These are phyloP conservation scores for Osedax fenrisi DNA, from an alignment of 2,888 invertebrate genomes.

Conservation along the genomic window DNA sequence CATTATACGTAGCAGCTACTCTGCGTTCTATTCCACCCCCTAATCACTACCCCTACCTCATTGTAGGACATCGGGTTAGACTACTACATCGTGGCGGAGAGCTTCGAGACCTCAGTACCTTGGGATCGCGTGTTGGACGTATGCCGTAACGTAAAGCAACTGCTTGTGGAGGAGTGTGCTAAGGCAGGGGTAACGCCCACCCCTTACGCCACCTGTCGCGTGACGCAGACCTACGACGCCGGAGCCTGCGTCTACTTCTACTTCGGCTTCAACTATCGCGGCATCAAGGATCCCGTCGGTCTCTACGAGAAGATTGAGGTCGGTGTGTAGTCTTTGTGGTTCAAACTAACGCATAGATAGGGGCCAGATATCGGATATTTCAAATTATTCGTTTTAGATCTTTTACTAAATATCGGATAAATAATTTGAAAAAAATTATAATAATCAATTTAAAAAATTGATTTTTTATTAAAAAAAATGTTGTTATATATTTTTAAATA, in stretches of 20 bases:
- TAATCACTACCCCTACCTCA: neutral
- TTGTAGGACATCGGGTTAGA: slow-evolving; percentile 75
- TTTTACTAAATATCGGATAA: too few species aligned
- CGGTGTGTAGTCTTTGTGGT: slow-evolving; percentile 31
- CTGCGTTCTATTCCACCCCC: too few species aligned
- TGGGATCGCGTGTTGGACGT: slow-evolving; percentile 76
- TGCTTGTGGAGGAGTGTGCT: slow-evolving; percentile 58
- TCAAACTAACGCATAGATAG: too few species aligned
- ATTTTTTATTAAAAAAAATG: too few species aligned
- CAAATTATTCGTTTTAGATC: too few species aligned
- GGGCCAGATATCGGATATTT: too few species aligned
- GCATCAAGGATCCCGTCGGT: slow-evolving; percentile 60
- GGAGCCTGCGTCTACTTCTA: slow-evolving; percentile 93
- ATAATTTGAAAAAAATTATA: too few species aligned
- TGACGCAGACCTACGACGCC: slow-evolving; percentile 95
- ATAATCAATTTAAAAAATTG: too few species aligned
- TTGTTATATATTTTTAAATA: too few species aligned
- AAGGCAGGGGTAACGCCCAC: slow-evolving; percentile 51
- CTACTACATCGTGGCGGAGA: slow-evolving; percentile 77
- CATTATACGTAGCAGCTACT: too few species aligned
- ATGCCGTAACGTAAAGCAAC: slow-evolving; percentile 76
- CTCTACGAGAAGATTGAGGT: slow-evolving; percentile 75
- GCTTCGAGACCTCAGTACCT: slow-evolving; percentile 94
- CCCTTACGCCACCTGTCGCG: slow-evolving; percentile 54
- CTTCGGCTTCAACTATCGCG: slow-evolving; percentile 67